Evolutionary conservation across 2,797 vertebrate species (phyloP), one percentile per base, ranked within the genome.

Genomic region (Microctenopoma steveboyesi): DNA sequence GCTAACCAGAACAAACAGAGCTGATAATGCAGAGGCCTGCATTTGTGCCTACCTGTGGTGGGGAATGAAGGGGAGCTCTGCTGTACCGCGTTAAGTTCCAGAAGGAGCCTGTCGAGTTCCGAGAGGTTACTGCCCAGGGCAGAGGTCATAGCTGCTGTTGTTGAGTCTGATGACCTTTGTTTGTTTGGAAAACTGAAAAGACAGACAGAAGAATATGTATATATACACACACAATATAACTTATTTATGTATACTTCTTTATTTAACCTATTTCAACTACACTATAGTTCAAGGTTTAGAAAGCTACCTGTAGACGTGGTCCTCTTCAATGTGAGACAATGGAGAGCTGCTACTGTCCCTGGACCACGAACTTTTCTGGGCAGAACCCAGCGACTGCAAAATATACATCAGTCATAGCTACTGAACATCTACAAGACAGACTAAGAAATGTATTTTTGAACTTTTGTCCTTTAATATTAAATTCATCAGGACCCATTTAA

Each of bases 41-140:
- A 16, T 46, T 15, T 14, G 22, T 30, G 27, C 51, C 5, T 88
- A 97, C 97, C 96, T 95, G 94, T 91, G 16, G 94, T 92, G 81
- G 95, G 93, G 88, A 94, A 95, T 1, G 93, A 92, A 12, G 95
- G 84, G 0, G 96, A 94, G 66, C 93, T 95, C 70, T 98, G 96
- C 60, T 99, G 97, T 72, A 98, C 98, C 0, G 96, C 96, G 0
- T 99, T 99, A 53, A 99, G 94, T 72, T 99, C 98, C 87, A 98
- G 90, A 60, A 99, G 93, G 63, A 99, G 95, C 33, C 97, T 94
- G 92, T 99, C 98, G 22, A 99, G 94, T 90, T 99, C 97, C 0
- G 98, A 98, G 25, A 99, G 93, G 90, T 99, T 99, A 80, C 94
- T 97, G 78, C 97, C 98, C 88, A 98, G 83, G 6, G 95, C 96